phyloP scores from a whole-genome alignment of 2,888 invertebrate species.

The Dusona sp. region DNA sequence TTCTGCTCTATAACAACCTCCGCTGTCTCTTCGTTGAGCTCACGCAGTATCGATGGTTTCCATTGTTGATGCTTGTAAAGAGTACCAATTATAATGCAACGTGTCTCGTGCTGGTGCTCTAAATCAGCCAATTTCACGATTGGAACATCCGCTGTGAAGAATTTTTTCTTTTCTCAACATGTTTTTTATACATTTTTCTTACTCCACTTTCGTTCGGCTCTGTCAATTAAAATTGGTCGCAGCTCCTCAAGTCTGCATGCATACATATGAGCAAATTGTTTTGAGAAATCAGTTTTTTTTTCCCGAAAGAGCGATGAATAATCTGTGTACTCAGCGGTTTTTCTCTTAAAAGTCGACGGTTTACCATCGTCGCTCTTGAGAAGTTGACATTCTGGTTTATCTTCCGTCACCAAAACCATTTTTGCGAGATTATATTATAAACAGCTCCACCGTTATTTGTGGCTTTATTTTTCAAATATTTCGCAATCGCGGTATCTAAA shows the following conservation, averaged over 20 bases:
- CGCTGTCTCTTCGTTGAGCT: constrained; percentile 95
- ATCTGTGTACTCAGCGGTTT: constrained; percentile 72
- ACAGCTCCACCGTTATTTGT: not conserved
- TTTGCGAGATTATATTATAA: not conserved
- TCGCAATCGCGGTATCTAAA: not conserved
- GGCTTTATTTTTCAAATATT: not conserved
- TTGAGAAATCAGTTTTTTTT: constrained; percentile 80
- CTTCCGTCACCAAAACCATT: constrained; percentile 55
- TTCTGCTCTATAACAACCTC: constrained; percentile 91
- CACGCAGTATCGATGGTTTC: constrained; percentile 96
- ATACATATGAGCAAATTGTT: constrained; percentile 96
- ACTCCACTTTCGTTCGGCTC: constrained; percentile 90
- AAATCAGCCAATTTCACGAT: constrained; percentile 89
- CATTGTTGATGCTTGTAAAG: constrained; percentile 96
- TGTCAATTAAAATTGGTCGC: constrained; percentile 87
- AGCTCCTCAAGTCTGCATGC: constrained; percentile 90
- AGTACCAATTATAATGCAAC: constrained; percentile 94
- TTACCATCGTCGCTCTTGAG: constrained; percentile 62
- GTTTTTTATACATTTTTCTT: constrained; percentile 55
- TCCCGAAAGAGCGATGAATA: constrained; percentile 72
- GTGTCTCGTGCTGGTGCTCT: constrained; percentile 89
- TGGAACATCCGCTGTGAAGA: constrained; percentile 74
- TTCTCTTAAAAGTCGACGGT: constrained; percentile 73
- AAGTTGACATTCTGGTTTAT: constrained; percentile 27
- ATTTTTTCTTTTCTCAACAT: not conserved